phyloP scores from a whole-genome alignment of 2,888 invertebrate genomes.

The Pomacea canaliculata region DNA sequence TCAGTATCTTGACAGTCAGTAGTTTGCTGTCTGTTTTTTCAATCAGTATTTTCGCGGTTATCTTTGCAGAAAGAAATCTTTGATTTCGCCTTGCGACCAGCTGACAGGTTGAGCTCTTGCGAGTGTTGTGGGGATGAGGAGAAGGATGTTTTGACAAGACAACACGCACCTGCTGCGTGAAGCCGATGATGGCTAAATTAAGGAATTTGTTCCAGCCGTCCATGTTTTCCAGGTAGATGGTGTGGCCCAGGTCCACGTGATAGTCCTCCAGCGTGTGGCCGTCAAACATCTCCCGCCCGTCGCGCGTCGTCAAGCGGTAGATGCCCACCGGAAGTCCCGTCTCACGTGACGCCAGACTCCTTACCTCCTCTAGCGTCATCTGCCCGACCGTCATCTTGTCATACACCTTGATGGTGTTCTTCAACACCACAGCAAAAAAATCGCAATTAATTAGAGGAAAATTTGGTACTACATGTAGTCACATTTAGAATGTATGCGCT shows the following conservation, averaged over 20 bases:
- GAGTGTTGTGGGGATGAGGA: too few species aligned
- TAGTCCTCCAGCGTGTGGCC: constrained; percentile 62
- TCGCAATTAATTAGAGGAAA: too few species aligned
- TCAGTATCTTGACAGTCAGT: too few species aligned
- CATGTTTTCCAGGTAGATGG: constrained; percentile 64
- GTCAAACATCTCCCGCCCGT: constrained; percentile 64
- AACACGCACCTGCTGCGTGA: constrained; percentile 49
- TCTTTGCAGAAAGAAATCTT: too few species aligned
- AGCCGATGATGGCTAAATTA: constrained; percentile 61
- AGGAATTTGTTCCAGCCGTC: constrained; percentile 69
- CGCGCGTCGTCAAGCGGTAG: constrained; percentile 60
- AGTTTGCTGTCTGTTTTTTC: too few species aligned
- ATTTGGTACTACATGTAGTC: too few species aligned
- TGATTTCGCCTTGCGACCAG: too few species aligned
- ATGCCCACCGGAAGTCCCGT: constrained; percentile 68
- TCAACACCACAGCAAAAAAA: neutral
- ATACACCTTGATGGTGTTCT: constrained; percentile 56
- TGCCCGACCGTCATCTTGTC: constrained; percentile 49
- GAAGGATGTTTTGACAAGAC: neutral
- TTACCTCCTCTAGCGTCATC: constrained; percentile 57
- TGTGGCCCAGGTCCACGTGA: constrained; percentile 55
- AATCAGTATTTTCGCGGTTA: too few species aligned
- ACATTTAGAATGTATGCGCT: too few species aligned
- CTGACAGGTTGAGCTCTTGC: too few species aligned
- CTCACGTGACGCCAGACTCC: constrained; percentile 60